Percentiles rank a stretch among this genome's conserved stretches.
Evolutionary conservation across 2,113 vertebrate species (phyloP).

Genomic region (Panthera uncia): DNA sequence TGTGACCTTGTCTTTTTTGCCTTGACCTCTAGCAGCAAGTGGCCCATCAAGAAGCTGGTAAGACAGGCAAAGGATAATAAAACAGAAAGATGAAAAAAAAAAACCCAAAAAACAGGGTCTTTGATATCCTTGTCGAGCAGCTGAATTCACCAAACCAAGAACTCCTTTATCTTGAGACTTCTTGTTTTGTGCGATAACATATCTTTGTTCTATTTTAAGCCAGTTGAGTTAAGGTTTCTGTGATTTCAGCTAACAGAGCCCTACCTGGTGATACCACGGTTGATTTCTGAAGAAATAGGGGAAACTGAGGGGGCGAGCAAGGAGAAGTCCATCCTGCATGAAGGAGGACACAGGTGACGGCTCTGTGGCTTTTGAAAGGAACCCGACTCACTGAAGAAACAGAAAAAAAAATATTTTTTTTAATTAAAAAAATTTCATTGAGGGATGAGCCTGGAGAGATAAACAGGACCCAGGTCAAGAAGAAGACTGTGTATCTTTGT

Average conservation of each 20-base stretch:
- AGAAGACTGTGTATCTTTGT: background rate
- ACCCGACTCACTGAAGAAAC: background rate
- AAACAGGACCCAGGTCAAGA: background rate
- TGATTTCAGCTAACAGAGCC: background rate
- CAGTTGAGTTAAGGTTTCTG: background rate
- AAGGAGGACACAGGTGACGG: background rate
- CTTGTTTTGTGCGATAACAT: background rate
- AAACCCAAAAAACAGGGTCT: background rate
- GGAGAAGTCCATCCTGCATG: background rate
- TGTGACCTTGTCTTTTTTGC: background rate
- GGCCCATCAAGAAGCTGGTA: no score
- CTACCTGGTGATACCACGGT: background rate
- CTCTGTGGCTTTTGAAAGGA: background rate
- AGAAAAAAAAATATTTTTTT: background rate
- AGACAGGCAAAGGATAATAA: background rate
- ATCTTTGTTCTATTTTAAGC: background rate
- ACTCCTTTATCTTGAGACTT: background rate
- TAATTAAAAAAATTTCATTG: background rate
- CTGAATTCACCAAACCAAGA: background rate
- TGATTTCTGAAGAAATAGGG: background rate
- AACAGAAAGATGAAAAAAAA: background rate
- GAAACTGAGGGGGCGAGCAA: background rate
- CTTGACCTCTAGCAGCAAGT: background rate
- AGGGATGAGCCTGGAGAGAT: background rate
- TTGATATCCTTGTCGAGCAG: background rate